phyloP scores from a whole-genome alignment of 2,113 vertebrate genomes.

The Rhombomys opimus region DNA sequence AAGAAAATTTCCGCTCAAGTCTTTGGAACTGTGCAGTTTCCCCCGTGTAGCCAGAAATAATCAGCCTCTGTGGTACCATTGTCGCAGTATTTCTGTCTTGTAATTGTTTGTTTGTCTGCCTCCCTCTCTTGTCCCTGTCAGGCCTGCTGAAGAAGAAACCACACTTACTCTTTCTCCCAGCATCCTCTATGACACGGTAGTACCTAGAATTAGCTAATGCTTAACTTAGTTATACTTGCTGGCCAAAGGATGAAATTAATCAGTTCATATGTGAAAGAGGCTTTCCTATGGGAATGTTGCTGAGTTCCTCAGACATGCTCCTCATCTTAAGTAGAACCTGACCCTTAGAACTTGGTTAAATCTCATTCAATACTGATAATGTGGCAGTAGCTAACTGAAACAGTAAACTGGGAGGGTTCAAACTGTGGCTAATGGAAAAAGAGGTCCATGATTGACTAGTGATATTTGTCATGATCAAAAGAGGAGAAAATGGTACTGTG shows the following conservation, averaged over 20 bases:
- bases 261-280: not conserved
- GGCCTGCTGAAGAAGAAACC: not conserved
- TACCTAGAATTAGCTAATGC: not conserved
- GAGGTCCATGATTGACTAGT: not conserved
- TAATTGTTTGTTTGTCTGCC: not conserved
- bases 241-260: not conserved
- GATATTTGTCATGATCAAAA: not conserved
- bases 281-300: not conserved
- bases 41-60: not conserved
- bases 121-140: not conserved
- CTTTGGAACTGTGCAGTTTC: not conserved
- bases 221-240: not conserved
- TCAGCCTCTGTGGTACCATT: not conserved
- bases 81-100: not conserved
- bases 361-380: conserved; percentile 3
- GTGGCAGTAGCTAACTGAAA: not conserved
- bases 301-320: not conserved
- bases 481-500: not conserved
- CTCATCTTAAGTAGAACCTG: not conserved
- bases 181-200: not conserved
- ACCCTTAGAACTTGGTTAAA: not conserved
- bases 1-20: not conserved
- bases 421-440: not conserved
- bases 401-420: not conserved
- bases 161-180: too few species aligned